These are phyloP conservation scores for Lasaia peninsularis DNA, from an alignment of 1,140 invertebrate species.

Conservation along the genomic window DNA sequence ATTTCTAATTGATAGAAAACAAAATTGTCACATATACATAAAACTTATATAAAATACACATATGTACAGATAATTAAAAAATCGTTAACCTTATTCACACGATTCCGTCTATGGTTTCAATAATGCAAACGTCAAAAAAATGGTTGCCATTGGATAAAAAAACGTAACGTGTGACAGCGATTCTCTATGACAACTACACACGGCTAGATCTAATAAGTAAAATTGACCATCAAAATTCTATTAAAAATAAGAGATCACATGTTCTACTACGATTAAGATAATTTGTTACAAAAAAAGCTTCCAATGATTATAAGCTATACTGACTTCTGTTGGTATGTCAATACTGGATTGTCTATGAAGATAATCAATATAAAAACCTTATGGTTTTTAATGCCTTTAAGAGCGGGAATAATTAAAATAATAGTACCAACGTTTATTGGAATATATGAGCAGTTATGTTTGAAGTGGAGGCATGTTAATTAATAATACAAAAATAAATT, in stretches of 20 bases:
- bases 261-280: conserved; percentile 66
- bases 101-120: conserved; percentile 37
- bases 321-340: conserved; percentile 46
- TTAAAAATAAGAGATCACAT: conserved; percentile 75
- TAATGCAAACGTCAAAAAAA: conserved; percentile 27
- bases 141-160: conserved; percentile 49
- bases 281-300: conserved; percentile 68
- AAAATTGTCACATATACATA: conserved; percentile 42
- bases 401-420: background rate
- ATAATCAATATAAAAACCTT: background rate
- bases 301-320: conserved; percentile 54
- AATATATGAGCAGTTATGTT: background rate
- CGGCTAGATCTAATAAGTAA: conserved; percentile 72
- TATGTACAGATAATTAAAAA: conserved; percentile 54
- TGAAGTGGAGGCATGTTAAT: background rate
- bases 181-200: conserved; percentile 53
- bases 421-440: conserved; percentile 1
- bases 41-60: conserved; percentile 45
- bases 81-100: conserved; percentile 21
- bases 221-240: conserved; percentile 74
- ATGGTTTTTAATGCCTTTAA: background rate
- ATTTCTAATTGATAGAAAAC: conserved; percentile 24
- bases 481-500: background rate
- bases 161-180: conserved; percentile 54
- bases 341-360: conserved; percentile 32